A percentile compares a stretch with the other conserved stretches of the same genome.
These are phyloP conservation scores for Caenorhabditis remanei DNA, from an alignment of 1,140 invertebrate species.

Conservation along the genomic window DNA sequence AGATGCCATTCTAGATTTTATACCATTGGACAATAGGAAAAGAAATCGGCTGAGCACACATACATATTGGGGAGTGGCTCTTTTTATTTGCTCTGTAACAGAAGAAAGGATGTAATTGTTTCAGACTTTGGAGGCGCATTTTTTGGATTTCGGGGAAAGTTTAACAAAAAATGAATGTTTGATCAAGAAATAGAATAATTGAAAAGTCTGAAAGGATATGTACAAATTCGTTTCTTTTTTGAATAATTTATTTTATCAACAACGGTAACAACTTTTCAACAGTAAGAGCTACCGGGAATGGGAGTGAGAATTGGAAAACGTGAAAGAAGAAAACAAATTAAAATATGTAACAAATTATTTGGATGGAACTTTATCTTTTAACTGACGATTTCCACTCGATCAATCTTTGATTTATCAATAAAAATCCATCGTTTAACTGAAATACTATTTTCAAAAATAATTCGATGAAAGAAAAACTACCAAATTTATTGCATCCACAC, in stretches of 20 bases:
- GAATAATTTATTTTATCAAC: no score
- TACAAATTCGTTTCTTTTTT: no score
- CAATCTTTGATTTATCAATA: neutral
- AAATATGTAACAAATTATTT: no score
- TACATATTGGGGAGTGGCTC: slow-evolving; percentile 1
- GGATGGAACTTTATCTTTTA: no score
- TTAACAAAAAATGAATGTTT: no score
- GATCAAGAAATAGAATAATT: neutral
- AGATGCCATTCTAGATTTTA: slow-evolving; percentile 51
- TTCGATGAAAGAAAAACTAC: neutral
- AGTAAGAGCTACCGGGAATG: no score
- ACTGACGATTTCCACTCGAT: neutral
- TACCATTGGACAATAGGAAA: slow-evolving; percentile 37
- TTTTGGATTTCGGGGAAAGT: neutral
- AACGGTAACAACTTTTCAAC: no score
- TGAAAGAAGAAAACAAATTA: no score
- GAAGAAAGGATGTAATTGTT: slow-evolving; percentile 29
- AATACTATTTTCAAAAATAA: neutral
- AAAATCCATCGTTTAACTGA: slow-evolving; percentile 34
- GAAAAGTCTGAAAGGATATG: neutral
- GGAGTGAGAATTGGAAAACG: no score
- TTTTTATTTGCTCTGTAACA: slow-evolving; percentile 43
- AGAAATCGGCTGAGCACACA: slow-evolving; percentile 41
- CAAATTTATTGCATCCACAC: slow-evolving; percentile 20
- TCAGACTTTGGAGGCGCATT: neutral